Base-by-base conservation (phyloP, 2,888 invertebrate genomes). In the Calliscelio sp. region DNA sequence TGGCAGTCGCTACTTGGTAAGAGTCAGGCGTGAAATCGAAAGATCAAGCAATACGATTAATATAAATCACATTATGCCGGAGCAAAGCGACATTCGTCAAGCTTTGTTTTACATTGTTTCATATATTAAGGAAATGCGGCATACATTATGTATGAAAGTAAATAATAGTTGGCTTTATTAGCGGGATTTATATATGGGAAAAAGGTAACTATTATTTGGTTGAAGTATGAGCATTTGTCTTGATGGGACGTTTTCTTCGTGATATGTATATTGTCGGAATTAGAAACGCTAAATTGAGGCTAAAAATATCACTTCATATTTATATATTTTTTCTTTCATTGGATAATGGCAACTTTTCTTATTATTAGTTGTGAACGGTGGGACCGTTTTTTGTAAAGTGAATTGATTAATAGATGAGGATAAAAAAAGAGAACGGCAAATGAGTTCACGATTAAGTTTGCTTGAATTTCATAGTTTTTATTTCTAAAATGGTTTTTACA, bases 1-100 rank as follows among this genome's bases (percentile, higher is more conserved):
- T n/a, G n/a, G n/a, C n/a, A n/a, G n/a, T 81, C 68, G 81, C 81
- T 85, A 85, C 85, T 85, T 81, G 78, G 68, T 79, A 81, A 78
- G 75, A 81, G 81, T 79, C 79, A 66, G 78, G 81, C 85, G 81
- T 78, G 81, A 81, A 85, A 78, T 81, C 81, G 65, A 85, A 75
- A 85, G 81, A 85, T 85, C 81, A 68, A 51, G 44, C 74, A 81
- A 81, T 79, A 70, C 77, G 74, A 81, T 81, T 81, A 81, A 85
- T 79, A 78, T 81, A 70, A 74, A 79, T 68, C 68, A 75, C 71
- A 75, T 80, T 80, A 84, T 70, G 51, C 70, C n/a, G 10, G 25
- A 8, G 53, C 68, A 35, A 61, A 57, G 22, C 18, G 63, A 84
- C 75, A 75, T 65, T 73, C 79, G 75, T 80, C 78, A 61, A 70